phyloP scores from a whole-genome alignment of 1,140 invertebrate species.

The Conopomorpha cramerella region DNA sequence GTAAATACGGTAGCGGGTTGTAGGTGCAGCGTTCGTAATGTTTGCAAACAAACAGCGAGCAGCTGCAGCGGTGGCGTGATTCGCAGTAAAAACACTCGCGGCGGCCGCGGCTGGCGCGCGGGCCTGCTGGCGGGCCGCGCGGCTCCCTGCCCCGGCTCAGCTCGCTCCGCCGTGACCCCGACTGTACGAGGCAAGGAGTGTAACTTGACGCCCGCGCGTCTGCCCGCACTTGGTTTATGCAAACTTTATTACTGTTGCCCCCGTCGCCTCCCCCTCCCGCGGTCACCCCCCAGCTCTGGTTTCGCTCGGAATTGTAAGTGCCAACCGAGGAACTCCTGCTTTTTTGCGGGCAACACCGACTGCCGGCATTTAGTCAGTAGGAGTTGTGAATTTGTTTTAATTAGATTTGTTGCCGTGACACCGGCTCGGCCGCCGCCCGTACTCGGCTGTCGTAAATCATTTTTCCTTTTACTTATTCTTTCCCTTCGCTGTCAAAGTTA shows the following conservation, averaged over 20 bases:
- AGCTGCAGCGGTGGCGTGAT: conserved; percentile 43
- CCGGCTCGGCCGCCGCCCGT: no score
- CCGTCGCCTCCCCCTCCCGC: conserved; percentile 10
- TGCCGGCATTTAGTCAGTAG: no score
- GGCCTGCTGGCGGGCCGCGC: no score
- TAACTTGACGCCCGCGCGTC: conserved; percentile 27
- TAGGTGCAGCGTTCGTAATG: conserved; percentile 15
- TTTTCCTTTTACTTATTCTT: no score
- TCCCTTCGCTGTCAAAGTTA: no score
- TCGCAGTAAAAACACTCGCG: conserved; percentile 41
- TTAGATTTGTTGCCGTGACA: no score
- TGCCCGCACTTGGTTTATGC: conserved; percentile 34
- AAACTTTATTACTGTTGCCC: conserved; percentile 49
- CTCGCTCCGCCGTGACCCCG: no score
- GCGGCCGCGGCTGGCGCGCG: conserved; percentile 24
- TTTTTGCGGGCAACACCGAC: no score
- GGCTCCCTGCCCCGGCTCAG: no score
- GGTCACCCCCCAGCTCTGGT: conserved; percentile 8
- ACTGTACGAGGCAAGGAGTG: conserved; percentile 20
- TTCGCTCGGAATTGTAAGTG: conserved; percentile 26
- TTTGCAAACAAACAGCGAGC: conserved; percentile 30
- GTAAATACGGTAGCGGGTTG: background rate
- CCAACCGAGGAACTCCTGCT: no score
- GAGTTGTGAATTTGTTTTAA: no score
- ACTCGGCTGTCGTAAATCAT: no score